Base-by-base conservation (phyloP, 2,888 invertebrate genomes). In the Cybosia mesomella region DNA sequence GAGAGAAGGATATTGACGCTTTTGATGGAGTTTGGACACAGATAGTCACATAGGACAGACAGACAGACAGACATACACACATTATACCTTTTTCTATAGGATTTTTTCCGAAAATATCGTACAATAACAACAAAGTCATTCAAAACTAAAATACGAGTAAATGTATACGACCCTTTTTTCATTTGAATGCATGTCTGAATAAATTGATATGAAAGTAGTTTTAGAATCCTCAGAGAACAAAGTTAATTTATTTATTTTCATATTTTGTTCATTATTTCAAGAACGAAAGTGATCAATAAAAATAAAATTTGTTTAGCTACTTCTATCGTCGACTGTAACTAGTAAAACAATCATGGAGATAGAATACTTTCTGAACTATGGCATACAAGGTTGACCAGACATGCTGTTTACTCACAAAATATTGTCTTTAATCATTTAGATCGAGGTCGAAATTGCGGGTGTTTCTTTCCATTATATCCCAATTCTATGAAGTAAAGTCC, bases 381-480 rank as follows among this genome's bases (percentile, higher is more conserved):
- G 24, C 28, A 15, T 55, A 55, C 55, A 28, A 28, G 28, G 55
- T 28, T 55, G 55, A 18, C 28, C 28, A 55, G 28, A 55, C 24
- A 55, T 4, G 9, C 22, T 54, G 55, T 55, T 55, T 24, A 55
- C 55, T 55, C 24, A 28, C 28, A 55, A 55, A 22, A 58, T 34
- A 58, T 34, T 58, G 32, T 34, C 58, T 34, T 34, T 34, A 32
- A 58, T 58, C 34, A 34, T 58, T 21, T 34, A 32, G 58, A 58
- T 34, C 15, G 24, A 55, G 15, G 55, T 8, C 24, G 24, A 55
- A 55, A 7, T 55, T 24, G 24, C 55, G 15, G 13, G 49, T n/a
- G n/a, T 18, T 55, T 55, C 28, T 28, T 55, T 55, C 24, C 28
- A 7, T 18, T 24, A 15, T 15, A 55, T 55, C 15, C 22, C 24